Evolutionary conservation across 2,888 invertebrate species (phyloP).

Genomic region (Metallyticus violacea): DNA sequence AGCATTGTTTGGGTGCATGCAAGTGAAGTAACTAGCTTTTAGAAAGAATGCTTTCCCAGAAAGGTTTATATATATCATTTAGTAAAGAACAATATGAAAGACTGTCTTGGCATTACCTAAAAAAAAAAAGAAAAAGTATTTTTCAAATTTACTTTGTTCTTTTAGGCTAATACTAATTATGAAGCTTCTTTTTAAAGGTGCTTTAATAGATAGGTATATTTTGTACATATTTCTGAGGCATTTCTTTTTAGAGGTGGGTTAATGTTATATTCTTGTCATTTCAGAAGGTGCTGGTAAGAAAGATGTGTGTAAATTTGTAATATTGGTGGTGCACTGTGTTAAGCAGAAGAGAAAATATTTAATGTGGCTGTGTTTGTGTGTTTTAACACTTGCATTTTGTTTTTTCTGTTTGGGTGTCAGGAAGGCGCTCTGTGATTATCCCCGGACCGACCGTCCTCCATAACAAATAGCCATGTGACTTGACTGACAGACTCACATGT

Average conservation of each 20-base stretch:
- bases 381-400: conserved; percentile 22
- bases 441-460: conserved; percentile 28
- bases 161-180: background rate
- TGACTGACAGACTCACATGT: background rate
- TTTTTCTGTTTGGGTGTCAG: conserved; percentile 23
- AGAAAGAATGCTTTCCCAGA: too few relatives aligned
- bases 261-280: background rate
- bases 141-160: background rate
- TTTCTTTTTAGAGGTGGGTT: background rate
- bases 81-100: too few relatives aligned
- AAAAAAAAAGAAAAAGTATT: background rate
- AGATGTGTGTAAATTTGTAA: background rate
- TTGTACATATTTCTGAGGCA: background rate
- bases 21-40: background rate
- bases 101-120: too few relatives aligned
- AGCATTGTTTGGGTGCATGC: too few relatives aligned
- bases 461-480: conserved; percentile 19
- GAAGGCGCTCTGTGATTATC: conserved; percentile 22
- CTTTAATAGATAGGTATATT: background rate
- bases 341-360: background rate
- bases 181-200: background rate
- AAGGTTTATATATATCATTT: too few relatives aligned
- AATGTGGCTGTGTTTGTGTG: conserved; percentile 21
- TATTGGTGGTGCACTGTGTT: background rate
- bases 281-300: background rate